Percentiles rank a stretch among this genome's conserved stretches.
Evolutionary conservation across 37 sponge, comb jelly and placozoan genomes (phyloP).

Genomic region (Corticium candelabrum): DNA sequence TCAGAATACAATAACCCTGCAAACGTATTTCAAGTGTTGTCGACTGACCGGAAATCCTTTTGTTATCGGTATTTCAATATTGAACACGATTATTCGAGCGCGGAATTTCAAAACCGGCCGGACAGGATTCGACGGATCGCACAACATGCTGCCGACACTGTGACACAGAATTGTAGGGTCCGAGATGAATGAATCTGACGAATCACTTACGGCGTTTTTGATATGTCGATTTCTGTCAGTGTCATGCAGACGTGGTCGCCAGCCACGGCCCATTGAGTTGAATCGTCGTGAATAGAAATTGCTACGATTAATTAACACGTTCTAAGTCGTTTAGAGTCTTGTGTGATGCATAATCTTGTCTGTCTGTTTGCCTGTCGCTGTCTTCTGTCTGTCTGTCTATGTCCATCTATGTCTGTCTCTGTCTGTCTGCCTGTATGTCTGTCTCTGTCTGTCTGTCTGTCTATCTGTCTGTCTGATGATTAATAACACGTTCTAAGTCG

Average conservation of each 20-base stretch:
- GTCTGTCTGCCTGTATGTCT: too few species aligned
- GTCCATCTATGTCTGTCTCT: too few species aligned
- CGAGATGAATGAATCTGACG: too few species aligned
- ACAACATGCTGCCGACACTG: conserved; percentile 86
- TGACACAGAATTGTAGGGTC: not conserved
- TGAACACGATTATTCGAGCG: conserved; percentile 74
- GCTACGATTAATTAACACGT: conserved; percentile 31
- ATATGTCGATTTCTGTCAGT: conserved; percentile 49
- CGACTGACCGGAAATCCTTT: conserved; percentile 78
- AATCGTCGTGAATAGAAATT: conserved; percentile 28
- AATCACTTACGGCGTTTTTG: conserved; percentile 54
- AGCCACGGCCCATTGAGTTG: conserved; percentile 55
- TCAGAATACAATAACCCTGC: not conserved
- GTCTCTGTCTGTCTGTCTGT: too few species aligned
- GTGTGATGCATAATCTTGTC: too few species aligned
- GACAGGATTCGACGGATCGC: conserved; percentile 42
- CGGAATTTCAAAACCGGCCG: conserved; percentile 40
- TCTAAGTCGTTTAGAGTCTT: too few species aligned
- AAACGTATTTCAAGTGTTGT: not conserved
- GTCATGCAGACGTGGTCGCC: conserved; percentile 67
- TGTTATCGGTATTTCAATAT: conserved; percentile 84
- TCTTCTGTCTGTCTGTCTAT: too few species aligned
- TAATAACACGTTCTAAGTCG: too few species aligned
- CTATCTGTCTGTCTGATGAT: too few species aligned
- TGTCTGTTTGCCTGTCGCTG: too few species aligned